These are phyloP conservation scores for Caenorhabditis tropicalis DNA, from an alignment of 1,140 invertebrate species.

Conservation along the genomic window DNA sequence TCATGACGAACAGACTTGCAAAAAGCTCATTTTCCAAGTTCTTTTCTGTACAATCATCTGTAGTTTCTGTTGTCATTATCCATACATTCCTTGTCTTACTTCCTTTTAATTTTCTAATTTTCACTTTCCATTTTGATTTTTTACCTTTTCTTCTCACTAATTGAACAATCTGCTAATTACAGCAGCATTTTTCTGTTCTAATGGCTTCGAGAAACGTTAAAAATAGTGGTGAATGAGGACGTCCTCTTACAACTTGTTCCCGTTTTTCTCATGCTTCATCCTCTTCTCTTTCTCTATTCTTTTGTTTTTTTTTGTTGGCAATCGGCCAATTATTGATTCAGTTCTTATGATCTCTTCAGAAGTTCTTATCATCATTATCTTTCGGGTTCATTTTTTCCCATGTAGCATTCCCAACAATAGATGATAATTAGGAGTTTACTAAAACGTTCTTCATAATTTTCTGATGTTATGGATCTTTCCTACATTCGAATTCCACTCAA, in stretches of 20 bases:
- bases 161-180: conserved; percentile 40
- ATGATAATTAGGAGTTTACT: too few relatives aligned
- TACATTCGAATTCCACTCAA: too few relatives aligned
- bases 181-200: conserved; percentile 26
- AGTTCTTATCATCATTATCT: not conserved
- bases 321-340: not conserved
- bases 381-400: too few relatives aligned
- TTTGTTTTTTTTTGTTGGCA: not conserved
- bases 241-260: conserved; percentile 20
- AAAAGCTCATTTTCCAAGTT: not conserved
- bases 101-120: not conserved
- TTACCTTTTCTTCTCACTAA: not conserved
- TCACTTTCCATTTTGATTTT: not conserved
- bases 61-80: not conserved
- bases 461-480: too few relatives aligned
- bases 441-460: too few relatives aligned
- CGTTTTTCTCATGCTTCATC: not conserved
- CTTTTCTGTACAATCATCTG: not conserved
- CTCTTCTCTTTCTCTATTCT: not conserved
- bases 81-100: not conserved
- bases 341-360: not conserved
- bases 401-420: too few relatives aligned
- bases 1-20: conserved; percentile 20
- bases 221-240: conserved; percentile 20
- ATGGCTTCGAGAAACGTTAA: conserved; percentile 12